These are phyloP conservation scores for Onthophagus sagittarius DNA, from an alignment of 2,888 invertebrate species.

Conservation along the genomic window DNA sequence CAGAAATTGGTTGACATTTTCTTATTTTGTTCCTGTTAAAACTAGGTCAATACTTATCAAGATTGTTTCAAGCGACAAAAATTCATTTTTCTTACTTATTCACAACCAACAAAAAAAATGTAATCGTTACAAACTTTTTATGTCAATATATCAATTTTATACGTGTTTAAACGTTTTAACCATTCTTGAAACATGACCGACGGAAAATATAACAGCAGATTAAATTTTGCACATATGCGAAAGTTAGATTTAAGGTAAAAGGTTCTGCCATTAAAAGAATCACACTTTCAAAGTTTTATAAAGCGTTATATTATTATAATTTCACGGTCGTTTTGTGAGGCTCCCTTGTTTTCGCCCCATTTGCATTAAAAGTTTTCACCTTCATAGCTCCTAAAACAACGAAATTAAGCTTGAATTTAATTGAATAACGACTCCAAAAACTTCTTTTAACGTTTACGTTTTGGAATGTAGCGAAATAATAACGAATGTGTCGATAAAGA, in stretches of 20 bases:
- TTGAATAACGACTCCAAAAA: neutral
- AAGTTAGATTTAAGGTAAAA: neutral
- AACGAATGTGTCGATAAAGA: neutral
- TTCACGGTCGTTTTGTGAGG: neutral
- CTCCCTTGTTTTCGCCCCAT: constrained; percentile 4
- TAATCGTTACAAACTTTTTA: too few relatives aligned
- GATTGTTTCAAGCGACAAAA: neutral
- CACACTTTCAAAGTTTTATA: neutral
- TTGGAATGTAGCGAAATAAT: neutral
- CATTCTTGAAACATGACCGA: neutral
- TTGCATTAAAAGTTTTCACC: constrained; percentile 1
- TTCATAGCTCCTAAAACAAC: neutral
- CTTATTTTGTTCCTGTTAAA: neutral
- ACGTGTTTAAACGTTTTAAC: neutral
- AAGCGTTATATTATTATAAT: constrained; percentile 11
- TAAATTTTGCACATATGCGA: neutral
- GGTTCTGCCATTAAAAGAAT: neutral
- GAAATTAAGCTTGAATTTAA: neutral
- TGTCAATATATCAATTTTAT: neutral
- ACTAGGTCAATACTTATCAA: neutral
- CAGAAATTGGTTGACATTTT: neutral
- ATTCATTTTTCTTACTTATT: too few relatives aligned
- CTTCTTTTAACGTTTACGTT: neutral
- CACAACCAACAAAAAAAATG: too few relatives aligned
- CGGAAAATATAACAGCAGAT: neutral